Conservation (phyloP, 2,888 invertebrate genomes). For the Dastarcus helophoroides region DNA sequence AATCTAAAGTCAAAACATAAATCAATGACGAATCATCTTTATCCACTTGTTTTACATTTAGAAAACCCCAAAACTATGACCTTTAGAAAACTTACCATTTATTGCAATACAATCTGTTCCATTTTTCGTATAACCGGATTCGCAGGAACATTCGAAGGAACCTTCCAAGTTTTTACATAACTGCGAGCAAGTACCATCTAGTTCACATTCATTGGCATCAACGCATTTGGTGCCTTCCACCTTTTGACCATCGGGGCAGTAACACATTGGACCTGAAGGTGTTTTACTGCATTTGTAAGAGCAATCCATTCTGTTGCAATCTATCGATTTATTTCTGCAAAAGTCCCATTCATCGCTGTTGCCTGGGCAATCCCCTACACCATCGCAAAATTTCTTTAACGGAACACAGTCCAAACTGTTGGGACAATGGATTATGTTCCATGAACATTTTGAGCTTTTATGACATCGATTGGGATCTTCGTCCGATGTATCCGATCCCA, state of each 20-base stretch:
- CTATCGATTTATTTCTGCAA: conserved; percentile 40
- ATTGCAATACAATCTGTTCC: conserved; percentile 52
- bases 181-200: conserved; percentile 64
- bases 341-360: conserved; percentile 61
- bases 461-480: conserved; percentile 55
- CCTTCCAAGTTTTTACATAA: conserved; percentile 55
- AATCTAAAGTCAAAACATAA: too few species aligned
- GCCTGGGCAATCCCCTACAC: conserved; percentile 50
- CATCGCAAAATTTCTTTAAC: conserved; percentile 55
- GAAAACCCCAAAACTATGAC: too few species aligned
- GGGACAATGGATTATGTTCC: conserved; percentile 57
- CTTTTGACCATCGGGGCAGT: conserved; percentile 57
- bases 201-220: conserved; percentile 67
- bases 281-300: conserved; percentile 59
- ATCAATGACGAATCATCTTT: too few species aligned
- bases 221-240: conserved; percentile 51
- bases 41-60: too few species aligned
- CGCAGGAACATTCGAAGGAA: conserved; percentile 63
- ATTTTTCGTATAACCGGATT: conserved; percentile 52
- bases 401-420: conserved; percentile 48
- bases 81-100: conserved; percentile 57
- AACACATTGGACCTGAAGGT: conserved; percentile 59
- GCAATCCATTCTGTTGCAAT: conserved; percentile 29
- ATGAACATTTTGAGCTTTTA: conserved; percentile 50
- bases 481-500: conserved; percentile 50